These are phyloP conservation scores for Semnornis frantzii DNA, from an alignment of 2,113 vertebrate genomes.

Conservation along the genomic window DNA sequence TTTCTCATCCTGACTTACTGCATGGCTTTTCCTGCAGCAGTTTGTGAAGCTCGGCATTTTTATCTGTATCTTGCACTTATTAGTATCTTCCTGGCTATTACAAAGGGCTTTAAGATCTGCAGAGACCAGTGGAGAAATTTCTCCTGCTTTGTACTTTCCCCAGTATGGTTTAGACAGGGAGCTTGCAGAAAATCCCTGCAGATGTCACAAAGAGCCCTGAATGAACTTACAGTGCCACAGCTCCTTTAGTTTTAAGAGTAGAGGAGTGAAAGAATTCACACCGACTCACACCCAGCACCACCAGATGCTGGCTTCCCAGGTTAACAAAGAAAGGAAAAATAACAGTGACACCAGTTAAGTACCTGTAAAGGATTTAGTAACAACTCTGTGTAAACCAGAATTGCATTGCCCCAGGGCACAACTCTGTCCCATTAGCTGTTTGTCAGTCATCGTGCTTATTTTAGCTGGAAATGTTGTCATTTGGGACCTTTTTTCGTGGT, in stretches of 20 bases:
- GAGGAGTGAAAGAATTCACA: background rate
- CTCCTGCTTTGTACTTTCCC: background rate
- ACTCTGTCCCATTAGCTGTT: background rate
- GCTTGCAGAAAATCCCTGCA: background rate
- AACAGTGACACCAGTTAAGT: background rate
- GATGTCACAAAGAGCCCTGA: background rate
- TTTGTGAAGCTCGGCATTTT: background rate
- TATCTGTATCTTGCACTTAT: background rate
- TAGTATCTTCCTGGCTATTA: background rate
- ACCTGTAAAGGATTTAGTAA: background rate
- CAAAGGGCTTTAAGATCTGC: background rate
- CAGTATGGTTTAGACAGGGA: background rate
- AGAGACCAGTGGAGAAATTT: accelerated
- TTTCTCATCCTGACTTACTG: background rate
- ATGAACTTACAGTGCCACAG: background rate
- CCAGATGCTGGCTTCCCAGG: background rate
- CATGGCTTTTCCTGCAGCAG: background rate
- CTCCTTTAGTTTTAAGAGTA: background rate
- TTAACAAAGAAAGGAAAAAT: background rate
- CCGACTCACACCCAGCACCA: background rate
- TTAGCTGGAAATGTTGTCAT: background rate
- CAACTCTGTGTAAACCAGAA: background rate
- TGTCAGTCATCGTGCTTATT: constrained; percentile 4
- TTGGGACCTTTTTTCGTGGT: background rate
- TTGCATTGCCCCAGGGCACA: background rate